Base-by-base conservation (phyloP, 2,797 vertebrate species). In the Apogon talboti region DNA sequence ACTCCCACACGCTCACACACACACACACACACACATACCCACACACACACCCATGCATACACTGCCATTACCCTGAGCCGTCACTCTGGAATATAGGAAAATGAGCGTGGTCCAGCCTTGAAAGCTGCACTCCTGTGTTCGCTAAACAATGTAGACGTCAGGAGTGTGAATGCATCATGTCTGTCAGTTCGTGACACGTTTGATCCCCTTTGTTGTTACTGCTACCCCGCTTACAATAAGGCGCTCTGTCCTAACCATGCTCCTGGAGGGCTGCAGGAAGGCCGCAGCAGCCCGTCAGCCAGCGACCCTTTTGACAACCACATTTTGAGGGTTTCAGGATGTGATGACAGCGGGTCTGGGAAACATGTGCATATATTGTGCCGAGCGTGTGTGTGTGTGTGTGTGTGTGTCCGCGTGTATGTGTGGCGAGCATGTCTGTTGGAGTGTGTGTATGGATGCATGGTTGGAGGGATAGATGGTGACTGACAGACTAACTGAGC, bases 401-500 rank as follows among this genome's bases (percentile, higher is more conserved):
- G 63, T 68, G 66, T 16, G 65, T 43, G 45, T 71, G 72, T 64
- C 30, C 24, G 38, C 35, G 51, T 47, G 48, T 56, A 55, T 53
- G 67, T 66, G 67, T 78, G 38, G 65, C n/a, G n/a, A n/a, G n/a
- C n/a, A n/a, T n/a, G 68, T 67, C 65, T 83, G 70, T 74, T 70
- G 52, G 55, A 54, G 74, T 77, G 75, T 78, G 69, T 51, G 52
- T 40, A 40, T 30, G 74, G 60, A 67, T 52, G 85, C 71, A 74
- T 54, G 79, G 76, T 70, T 82, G 55, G 76, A 72, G 66, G 81
- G 71, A 69, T 67, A 69, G 78, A 78, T 73, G 64, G 71, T 92
- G 92, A 93, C 85, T 93, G 93, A 93, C 92, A 91, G 86, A 81
- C 84, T 87, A 82, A 87, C 78, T 79, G 58, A 78, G 83, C 86